Base-by-base conservation (phyloP, 2,888 invertebrate species). In the Napeogenes inachia region DNA sequence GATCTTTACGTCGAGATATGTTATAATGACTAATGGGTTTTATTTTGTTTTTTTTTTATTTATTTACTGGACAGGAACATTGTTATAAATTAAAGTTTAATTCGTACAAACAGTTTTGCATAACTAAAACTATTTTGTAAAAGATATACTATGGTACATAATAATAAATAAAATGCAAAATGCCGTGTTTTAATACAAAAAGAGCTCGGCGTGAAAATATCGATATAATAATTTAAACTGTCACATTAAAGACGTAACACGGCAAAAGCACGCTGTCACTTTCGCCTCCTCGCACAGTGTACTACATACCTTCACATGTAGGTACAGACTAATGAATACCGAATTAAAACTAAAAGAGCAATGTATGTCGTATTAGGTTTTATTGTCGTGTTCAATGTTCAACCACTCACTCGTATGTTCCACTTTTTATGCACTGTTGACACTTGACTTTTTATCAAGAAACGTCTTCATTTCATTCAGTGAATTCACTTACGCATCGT, bases 351-450 rank as follows among this genome's bases (percentile, higher is more conserved):
- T 70, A 71, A 77, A 67, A 71, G 77, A 63, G 74, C 78, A 65
- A 76, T 79, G 78, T 68, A 78, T 67, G 66, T 66, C 66, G 64
- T 21, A 21, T 66, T 64, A 72, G 74, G 74, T 76, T 71, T 71
- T 70, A 70, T 62, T 63, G 61, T 59, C 67, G 60, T 66, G 66
- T 63, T 62, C 60, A 57, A 54, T 61, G 71, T 67, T 30, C 12
- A 30, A 71, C 54, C 63, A 56, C 55, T 64, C 33, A 56, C 56
- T 62, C 58, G 63, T 63, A 64, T 47, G 65, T 67, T 60, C 73
- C 69, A 76, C 76, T 84, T 82, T 83, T 83, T 83, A 74, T 70
- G 69, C 74, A 73, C 69, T 73, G 70, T 73, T 74, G 76, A 76
- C 76, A 74, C 71, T 72, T 69, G 66, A 65, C 68, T 74, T 74